These are phyloP conservation scores for Heterodera schachtii DNA, from an alignment of 1,140 invertebrate species.

Conservation along the genomic window DNA sequence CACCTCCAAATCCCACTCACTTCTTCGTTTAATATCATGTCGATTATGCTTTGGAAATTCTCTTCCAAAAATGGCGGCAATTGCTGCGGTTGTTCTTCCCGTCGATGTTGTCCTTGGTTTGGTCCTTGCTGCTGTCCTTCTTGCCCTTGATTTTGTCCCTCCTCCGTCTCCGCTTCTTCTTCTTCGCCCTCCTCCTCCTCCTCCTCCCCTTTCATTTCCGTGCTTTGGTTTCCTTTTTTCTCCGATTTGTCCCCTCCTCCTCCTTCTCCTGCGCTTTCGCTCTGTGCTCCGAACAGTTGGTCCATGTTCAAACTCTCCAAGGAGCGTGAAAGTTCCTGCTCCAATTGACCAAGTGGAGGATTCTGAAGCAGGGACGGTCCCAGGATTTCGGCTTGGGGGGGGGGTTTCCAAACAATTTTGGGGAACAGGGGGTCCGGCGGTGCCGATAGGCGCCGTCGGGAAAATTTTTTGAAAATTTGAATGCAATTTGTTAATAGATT, in stretches of 20 bases:
- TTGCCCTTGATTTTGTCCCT: background rate
- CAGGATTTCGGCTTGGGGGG: too few species aligned
- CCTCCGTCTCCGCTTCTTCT: background rate
- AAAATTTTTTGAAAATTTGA: too few species aligned
- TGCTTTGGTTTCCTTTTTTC: background rate
- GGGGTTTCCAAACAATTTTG: too few species aligned
- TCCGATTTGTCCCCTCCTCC: background rate
- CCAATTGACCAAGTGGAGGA: conserved; percentile 12
- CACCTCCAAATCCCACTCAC: background rate
- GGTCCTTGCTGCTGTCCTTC: conserved; percentile 8
- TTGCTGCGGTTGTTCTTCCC: background rate
- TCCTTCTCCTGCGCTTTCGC: background rate
- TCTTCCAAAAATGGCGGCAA: background rate
- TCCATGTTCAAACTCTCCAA: conserved; percentile 13
- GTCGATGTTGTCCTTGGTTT: background rate
- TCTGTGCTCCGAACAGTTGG: conserved; percentile 12
- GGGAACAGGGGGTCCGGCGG: too few species aligned
- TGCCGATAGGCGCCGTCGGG: too few species aligned
- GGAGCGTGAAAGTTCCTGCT: conserved; percentile 24
- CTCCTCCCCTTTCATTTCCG: background rate
- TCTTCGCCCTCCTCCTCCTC: background rate
- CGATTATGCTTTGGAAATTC: conserved; percentile 15
- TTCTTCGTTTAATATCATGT: conserved; percentile 20
- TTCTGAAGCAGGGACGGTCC: background rate
- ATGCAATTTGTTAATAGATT: too few species aligned